These are phyloP conservation scores for Tachina fera DNA, from an alignment of 2,888 invertebrate species.

Conservation along the genomic window DNA sequence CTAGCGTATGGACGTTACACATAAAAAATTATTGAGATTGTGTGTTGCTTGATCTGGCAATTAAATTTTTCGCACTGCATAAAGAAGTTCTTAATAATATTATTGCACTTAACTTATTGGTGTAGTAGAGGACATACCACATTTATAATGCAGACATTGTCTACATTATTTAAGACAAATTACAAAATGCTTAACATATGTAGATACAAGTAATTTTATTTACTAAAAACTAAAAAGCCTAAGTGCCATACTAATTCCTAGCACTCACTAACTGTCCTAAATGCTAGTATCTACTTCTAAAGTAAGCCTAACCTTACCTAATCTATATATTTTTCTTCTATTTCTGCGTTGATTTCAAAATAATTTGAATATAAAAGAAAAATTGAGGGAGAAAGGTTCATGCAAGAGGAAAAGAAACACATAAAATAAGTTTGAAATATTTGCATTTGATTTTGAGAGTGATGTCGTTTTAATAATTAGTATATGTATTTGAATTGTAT, in stretches of 20 bases:
- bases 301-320: not conserved
- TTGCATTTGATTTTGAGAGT: constrained; percentile 52
- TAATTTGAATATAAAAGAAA: constrained; percentile 5
- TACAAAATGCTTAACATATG: not conserved
- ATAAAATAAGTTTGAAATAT: constrained; percentile 36
- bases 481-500: constrained; percentile 4
- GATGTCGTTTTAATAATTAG: constrained; percentile 21
- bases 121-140: not conserved
- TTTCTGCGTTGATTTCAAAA: not conserved
- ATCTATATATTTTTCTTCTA: not conserved
- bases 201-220: not conserved
- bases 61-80: not conserved
- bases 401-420: constrained; percentile 57
- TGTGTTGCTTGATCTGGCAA: not conserved
- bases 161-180: not conserved
- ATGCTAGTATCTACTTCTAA: not conserved
- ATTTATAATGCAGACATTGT: not conserved
- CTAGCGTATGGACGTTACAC: too few species aligned
- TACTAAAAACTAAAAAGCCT: not conserved
- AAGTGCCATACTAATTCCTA: not conserved
- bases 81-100: not conserved
- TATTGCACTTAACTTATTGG: constrained; percentile 8
- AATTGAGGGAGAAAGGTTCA: constrained; percentile 40
- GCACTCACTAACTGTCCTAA: not conserved
- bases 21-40: constrained; percentile 17